phyloP scores from a whole-genome alignment of 37 sponge, comb jelly and placozoan genomes.

The Eunapius fragilis region DNA sequence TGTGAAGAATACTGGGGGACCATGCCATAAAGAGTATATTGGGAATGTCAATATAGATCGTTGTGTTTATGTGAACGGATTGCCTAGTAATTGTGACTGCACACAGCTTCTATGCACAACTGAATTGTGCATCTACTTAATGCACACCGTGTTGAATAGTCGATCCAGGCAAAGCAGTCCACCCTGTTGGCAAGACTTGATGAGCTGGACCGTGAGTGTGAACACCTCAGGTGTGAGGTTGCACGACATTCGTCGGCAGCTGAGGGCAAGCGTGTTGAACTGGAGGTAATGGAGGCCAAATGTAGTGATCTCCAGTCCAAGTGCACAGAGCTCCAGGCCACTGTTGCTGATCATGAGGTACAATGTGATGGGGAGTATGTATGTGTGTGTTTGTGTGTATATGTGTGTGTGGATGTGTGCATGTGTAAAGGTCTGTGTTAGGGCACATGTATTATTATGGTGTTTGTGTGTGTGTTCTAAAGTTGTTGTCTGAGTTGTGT shows the following conservation, averaged over 20 bases:
- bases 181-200: slow-evolving; percentile 29
- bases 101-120: background rate
- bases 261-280: background rate
- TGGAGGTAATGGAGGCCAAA: slow-evolving; percentile 21
- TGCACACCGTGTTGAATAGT: background rate
- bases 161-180: slow-evolving; percentile 32
- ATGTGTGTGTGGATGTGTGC: no score
- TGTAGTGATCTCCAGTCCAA: slow-evolving; percentile 7
- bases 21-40: background rate
- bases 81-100: no score
- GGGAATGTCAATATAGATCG: no score
- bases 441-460: no score
- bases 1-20: background rate
- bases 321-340: slow-evolving; percentile 2
- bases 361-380: slow-evolving; percentile 4
- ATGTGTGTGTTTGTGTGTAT: no score
- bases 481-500: no score
- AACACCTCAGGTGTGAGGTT: slow-evolving; percentile 18
- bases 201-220: slow-evolving; percentile 34
- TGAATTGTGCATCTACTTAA: no score
- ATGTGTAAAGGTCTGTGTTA: no score
- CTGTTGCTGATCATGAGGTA: slow-evolving; percentile 35
- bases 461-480: no score
- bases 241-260: background rate
- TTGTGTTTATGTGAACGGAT: no score